Base-by-base conservation (phyloP, 2,888 invertebrate species). In the Clitarchus hookeri region DNA sequence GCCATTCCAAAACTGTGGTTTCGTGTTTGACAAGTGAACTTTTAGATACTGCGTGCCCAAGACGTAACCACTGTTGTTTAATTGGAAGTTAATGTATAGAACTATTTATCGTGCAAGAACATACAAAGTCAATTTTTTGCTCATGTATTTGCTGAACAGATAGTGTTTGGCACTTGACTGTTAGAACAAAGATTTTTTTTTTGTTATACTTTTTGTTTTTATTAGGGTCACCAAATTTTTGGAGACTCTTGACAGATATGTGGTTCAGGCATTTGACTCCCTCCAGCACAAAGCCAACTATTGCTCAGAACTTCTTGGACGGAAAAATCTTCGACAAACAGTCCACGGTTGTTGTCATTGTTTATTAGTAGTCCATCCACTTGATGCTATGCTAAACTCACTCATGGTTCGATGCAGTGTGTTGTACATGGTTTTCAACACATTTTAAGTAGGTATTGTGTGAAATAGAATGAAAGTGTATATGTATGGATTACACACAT, bases 101-200 rank as follows among this genome's bases (percentile, higher is more conserved):
- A 23, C 13, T n/a, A n/a, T 16, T 23, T 65, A 19, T 65, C n/a
- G 16, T 65, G 65, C 8, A 65, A 65, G 65, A 65, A 65, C 65
- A n/a, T 65, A 65, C 65, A 65, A 65, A 65, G 65, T 65, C 65
- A 65, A 65, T 65, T 65, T 19, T 65, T 65, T 65, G n/a, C 65
- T 65, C 65, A 65, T 19, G 16, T 65, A 19, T 11, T 65, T 65
- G n/a, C 65, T 65, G 65, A 23, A 65, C n/a, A 23, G 65, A 16
- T 65, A n/a, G 48, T 48, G 48, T 48, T 48, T 48, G 48, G 48
- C 48, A 48, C 48, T 16, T 48, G n/a, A 65, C 16, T 65, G 1
- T 65, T 16, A 65, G 65, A 65, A 65, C 65, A 23, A 23, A 16
- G 1, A 8, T 3, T 65, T 16, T 65, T 16, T 65, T 65, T 8